Conservation (phyloP, 2,888 invertebrate species). For the Plebejus argus region DNA sequence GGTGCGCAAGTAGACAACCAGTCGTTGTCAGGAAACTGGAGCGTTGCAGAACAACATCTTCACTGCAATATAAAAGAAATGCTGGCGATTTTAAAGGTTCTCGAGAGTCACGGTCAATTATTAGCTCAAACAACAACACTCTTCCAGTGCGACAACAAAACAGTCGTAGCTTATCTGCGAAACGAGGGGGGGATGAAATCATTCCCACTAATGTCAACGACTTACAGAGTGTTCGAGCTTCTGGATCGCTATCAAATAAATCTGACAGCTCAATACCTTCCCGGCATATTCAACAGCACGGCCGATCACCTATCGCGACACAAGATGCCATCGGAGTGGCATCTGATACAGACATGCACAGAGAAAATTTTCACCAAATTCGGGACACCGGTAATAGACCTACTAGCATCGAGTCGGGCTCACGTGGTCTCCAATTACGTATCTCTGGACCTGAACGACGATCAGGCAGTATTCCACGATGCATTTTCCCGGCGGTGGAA, state of each 20-base stretch:
- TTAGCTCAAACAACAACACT: constrained; percentile 35
- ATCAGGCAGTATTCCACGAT: constrained; percentile 37
- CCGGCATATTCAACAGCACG: neutral
- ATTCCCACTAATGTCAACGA: constrained; percentile 31
- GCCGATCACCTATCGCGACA: neutral
- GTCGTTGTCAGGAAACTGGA: constrained; percentile 37
- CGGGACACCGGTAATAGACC: constrained; percentile 35
- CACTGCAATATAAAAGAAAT: constrained; percentile 44
- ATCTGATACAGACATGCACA: constrained; percentile 35
- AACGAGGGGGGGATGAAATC: constrained; percentile 50
- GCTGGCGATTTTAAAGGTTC: constrained; percentile 38
- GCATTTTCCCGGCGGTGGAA: constrained; percentile 41
- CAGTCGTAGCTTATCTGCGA: constrained; percentile 43
- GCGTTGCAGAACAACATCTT: constrained; percentile 34
- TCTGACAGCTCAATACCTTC: constrained; percentile 14
- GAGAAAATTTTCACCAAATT: constrained; percentile 26
- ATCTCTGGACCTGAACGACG: constrained; percentile 37
- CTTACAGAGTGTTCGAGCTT: neutral
- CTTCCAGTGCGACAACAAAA: constrained; percentile 46
- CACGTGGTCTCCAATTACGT: constrained; percentile 37
- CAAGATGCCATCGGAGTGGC: constrained; percentile 41
- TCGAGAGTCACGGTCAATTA: constrained; percentile 34
- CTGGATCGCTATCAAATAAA: neutral
- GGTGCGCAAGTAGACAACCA: constrained; percentile 41
- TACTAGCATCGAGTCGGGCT: constrained; percentile 35